These are phyloP conservation scores for human (Homo sapiens) DNA, from an alignment of 2,113 vertebrate species.

Conservation along the genomic window GRCh38 chr2:168817501-168818000, in stretches of 20 bases:
- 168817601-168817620: background rate
- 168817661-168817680: background rate
- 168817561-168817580: background rate
- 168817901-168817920: background rate
- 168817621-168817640: background rate
- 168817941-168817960: background rate
- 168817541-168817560: background rate
- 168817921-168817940: background rate
- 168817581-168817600: fast-evolving
- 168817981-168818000: background rate
- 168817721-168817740: background rate
- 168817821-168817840: background rate
- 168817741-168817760: background rate
- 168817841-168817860: background rate
- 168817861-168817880: background rate
- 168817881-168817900: background rate
- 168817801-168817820: background rate
- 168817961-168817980: background rate
- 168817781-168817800: background rate
- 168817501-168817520: background rate
- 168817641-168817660: background rate
- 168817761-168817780: background rate
- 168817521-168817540: background rate
- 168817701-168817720: background rate
- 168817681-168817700: background rate